Percentiles rank a stretch among this genome's conserved stretches.
Evolutionary conservation across 2,113 vertebrate species (phyloP).

Genomic region (Mirza zaza): DNA sequence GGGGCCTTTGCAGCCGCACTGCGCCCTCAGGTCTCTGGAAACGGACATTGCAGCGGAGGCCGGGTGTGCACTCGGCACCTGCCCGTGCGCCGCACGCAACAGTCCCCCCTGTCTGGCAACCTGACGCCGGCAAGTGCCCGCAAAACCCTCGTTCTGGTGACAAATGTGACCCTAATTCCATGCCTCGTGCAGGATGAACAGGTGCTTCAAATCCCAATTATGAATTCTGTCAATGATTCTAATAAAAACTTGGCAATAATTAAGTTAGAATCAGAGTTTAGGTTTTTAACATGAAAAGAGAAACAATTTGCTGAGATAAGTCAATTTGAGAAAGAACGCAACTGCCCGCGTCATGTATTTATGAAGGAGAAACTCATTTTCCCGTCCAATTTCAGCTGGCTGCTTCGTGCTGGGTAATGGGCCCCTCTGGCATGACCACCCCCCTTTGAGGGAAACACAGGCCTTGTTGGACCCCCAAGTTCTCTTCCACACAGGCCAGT

Average conservation of each 20-base stretch:
- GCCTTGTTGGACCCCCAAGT: not conserved
- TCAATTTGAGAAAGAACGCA: not conserved
- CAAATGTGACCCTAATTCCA: not conserved
- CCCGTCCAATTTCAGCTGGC: not conserved
- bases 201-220: not conserved
- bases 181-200: not conserved
- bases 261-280: conserved; percentile 18
- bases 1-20: not conserved
- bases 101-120: accelerated
- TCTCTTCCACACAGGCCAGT: conserved; percentile 47
- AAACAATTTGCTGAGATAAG: not conserved
- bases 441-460: not conserved
- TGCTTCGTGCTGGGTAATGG: not conserved
- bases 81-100: accelerated
- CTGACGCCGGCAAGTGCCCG: accelerated
- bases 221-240: not conserved
- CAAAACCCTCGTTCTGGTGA: not conserved
- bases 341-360: not conserved
- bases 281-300: conserved; percentile 31
- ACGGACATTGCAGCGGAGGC: too few species aligned
- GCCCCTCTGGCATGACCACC: conserved; percentile 14
- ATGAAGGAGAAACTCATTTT: conserved; percentile 20
- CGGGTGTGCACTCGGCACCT: not conserved
- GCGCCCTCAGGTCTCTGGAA: too few species aligned
- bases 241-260: conserved; percentile 50